Base-by-base conservation (phyloP, 2,113 vertebrate species). In the Periophthalmodon schlosseri region DNA sequence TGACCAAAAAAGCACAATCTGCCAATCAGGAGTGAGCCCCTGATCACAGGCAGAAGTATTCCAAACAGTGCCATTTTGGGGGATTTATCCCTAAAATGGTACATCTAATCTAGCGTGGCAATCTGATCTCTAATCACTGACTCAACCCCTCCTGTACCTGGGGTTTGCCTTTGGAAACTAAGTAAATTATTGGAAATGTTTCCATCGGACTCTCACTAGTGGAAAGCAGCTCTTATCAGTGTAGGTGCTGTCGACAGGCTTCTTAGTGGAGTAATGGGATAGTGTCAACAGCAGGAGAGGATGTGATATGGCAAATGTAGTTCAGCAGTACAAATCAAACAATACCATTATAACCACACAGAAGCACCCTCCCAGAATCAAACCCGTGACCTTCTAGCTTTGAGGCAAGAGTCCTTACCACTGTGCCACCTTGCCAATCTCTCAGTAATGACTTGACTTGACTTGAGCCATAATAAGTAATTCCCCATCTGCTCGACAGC, bases 401-500 rank as follows among this genome's bases (percentile, higher is more conserved):
- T 24, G 2, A 9, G 11, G 15, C 2, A 12, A 21, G 54, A n/a
- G 57, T 14, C 13, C 57, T 14, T 24, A 24, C 2, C 23, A 57
- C 56, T 23, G 56, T 12, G 56, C 56, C 56, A 28, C 57, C 57
- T 28, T 60, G 23, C 57, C 21, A 14, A 24, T 24, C 21, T 58
- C 12, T 58, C 21, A 86, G 77, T 69, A 44, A 56, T 54, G 46
- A 44, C 36, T 5, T 44, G 28, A 28, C 28, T 28, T 28, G 28
- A 28, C 28, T 28, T 28, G 39, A 44, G 7, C 10, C 39, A 44
- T 44, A 10, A 44, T 44, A 44, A 44, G 39, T 10, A 44, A 64
- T 86, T 89, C 84, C 84, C 84, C 87, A 88, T 88, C 86, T 85
- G 77, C 67, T 72, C 83, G 86, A 86, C 87, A 86, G 79, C 74